Conservation (phyloP, 2,113 vertebrate species). For the Psittacus erithacus region DNA sequence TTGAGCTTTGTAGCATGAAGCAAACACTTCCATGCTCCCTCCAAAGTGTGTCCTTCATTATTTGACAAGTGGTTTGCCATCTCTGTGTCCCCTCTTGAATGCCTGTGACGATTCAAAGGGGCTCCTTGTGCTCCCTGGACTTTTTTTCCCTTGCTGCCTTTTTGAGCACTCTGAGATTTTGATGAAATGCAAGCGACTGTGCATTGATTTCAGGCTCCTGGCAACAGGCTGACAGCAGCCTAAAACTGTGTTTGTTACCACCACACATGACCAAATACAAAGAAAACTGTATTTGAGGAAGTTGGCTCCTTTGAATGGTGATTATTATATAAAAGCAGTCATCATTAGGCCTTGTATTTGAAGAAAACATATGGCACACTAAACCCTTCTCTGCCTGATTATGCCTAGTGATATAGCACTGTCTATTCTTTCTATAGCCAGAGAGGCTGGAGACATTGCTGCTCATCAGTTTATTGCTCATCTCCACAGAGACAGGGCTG, state of each 20-base stretch:
- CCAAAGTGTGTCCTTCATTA: background rate
- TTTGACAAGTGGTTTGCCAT: background rate
- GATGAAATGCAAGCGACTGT: background rate
- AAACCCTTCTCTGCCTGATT: background rate
- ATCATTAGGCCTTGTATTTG: background rate
- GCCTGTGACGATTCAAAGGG: accelerated
- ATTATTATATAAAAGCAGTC: background rate
- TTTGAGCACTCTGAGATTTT: background rate
- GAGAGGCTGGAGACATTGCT: background rate
- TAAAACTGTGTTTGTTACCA: background rate
- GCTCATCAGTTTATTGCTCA: background rate
- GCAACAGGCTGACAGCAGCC: background rate
- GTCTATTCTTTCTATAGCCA: background rate
- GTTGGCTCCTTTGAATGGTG: background rate
- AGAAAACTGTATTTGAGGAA: background rate
- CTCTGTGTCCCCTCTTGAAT: background rate
- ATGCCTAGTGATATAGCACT: background rate
- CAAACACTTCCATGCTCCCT: background rate
- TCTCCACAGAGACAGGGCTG: background rate
- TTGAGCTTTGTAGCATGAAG: background rate
- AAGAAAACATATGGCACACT: background rate
- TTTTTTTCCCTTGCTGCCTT: background rate
- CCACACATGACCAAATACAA: background rate
- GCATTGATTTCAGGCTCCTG: background rate
- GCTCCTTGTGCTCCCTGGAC: background rate